Evolutionary conservation across 2,113 vertebrate genomes (phyloP), one percentile per base, ranked within the genome.

Genomic region (Cnemophilus loriae): DNA sequence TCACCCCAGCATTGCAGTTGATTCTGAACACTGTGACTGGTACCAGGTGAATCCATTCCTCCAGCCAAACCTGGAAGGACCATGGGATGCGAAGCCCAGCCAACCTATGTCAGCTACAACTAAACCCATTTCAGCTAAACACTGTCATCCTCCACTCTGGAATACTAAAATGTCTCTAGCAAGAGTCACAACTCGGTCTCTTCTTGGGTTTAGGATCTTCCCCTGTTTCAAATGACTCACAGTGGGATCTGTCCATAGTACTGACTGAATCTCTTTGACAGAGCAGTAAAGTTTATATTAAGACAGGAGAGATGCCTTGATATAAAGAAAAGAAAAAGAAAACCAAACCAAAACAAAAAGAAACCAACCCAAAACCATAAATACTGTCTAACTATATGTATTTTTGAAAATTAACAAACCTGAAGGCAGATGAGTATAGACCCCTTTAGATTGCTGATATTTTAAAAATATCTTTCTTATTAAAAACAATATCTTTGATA

Each of bases 11-110:
- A 52, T 1, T 53, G 35, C 73, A 49, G 16, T 23, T 56, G 32
- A 32, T 53, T 20, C 21, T 67, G n/a, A 84, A 12, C 44, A 59
- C 28, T 27, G 20, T 39, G 65, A 41, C 19, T 21, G 22, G 16
- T 37, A 80, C 9, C 56, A 44, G 23, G 39, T 55, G 28, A 89
- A 75, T 26, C 52, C 32, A 7, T 60, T 70, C 13, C 32, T 16
- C 20, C 3, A 1, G 30, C 10, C 65, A 77, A 90, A 69, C 10
- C 49, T 11, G 5, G 20, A 47, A 35, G 28, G 44, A 44, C 37
- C 33, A 52, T 3, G 7, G 24, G 17, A 56, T 11, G 16, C 0
- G 0, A 82, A 85, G 52, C 23, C n/a, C 1, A 1, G 46, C 56
- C 57, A 61, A 47, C 11, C 9, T 53, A 28, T 47, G 86, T 57